Conservation (phyloP, 53 echinoderm and acorn worm species). For the Temnopleurus reevesii region DNA sequence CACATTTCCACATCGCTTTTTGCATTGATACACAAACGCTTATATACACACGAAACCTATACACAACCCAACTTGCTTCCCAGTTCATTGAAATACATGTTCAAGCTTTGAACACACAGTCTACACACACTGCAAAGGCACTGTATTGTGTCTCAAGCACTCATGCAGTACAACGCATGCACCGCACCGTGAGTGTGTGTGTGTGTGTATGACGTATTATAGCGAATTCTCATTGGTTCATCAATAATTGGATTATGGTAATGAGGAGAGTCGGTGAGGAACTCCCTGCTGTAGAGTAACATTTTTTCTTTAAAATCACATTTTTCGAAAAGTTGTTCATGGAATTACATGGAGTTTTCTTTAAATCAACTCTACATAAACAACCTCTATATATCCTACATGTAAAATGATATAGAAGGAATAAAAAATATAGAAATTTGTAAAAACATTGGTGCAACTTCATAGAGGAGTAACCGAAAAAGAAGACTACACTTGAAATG, state of each 20-base stretch:
- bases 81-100: too few relatives aligned
- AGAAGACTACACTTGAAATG: neutral
- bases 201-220: neutral
- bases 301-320: neutral
- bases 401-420: neutral
- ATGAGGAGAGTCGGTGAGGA: neutral
- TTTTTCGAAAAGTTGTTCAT: neutral
- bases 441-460: neutral
- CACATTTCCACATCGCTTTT: neutral
- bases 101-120: too few relatives aligned
- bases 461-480: neutral
- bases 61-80: too few relatives aligned
- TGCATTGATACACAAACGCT: neutral
- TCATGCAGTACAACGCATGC: neutral
- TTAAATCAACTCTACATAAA: neutral
- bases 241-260: conserved; percentile 36
- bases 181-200: neutral
- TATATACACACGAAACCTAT: too few relatives aligned
- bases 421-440: neutral
- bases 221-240: neutral
- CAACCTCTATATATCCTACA: too few relatives aligned
- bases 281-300: neutral
- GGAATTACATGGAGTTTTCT: neutral
- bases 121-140: neutral
- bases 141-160: neutral